Base-by-base conservation (phyloP, 2,888 invertebrate genomes). In the Nomada flava region DNA sequence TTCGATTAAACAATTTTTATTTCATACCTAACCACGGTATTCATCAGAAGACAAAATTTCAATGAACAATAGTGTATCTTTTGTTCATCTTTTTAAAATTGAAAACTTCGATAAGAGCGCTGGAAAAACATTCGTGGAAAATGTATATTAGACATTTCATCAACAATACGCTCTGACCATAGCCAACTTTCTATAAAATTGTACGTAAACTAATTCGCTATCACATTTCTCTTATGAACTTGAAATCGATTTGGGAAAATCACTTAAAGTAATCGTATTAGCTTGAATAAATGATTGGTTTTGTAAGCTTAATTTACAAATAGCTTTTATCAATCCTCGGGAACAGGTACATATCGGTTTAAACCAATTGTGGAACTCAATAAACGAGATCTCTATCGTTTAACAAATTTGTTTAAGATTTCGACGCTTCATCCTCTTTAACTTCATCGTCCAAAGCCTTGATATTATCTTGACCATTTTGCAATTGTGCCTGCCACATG, bases 401-500 rank as follows among this genome's bases (percentile, higher is more conserved):
- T 59, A 5, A 7, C 29, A 47, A 50, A 67, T 9, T 11, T 52
- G 36, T 36, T 50, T 75, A 60, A 57, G 62, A 62, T 42, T 68
- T 64, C 50, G 42, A 23, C 29, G 11, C 13, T 50, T 72, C 60
- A 10, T 57, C 50, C 50, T 60, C 73, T 36, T 81, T 10, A 29
- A 20, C 18, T 18, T 47, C 59, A n/a, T 18, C 47, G 23, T 50
- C 68, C n/a, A 72, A 42, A 50, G 53, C 10, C 36, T 76, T 90
- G 11, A 63, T 36, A 36, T 42, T 52, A 26, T 93, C 94, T 79
- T 94, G 94, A 77, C 95, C 93, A 57, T 94, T 96, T 89, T 96
- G 96, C 11, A 97, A 94, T 91, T 99, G 99, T 87, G 98, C 97
- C 87, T 96, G 96, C 99, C 99, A 99, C 99, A 99, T 99, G 42